Conservation (phyloP, 1,140 invertebrate species). For the Macrostomum lignano region DNA sequence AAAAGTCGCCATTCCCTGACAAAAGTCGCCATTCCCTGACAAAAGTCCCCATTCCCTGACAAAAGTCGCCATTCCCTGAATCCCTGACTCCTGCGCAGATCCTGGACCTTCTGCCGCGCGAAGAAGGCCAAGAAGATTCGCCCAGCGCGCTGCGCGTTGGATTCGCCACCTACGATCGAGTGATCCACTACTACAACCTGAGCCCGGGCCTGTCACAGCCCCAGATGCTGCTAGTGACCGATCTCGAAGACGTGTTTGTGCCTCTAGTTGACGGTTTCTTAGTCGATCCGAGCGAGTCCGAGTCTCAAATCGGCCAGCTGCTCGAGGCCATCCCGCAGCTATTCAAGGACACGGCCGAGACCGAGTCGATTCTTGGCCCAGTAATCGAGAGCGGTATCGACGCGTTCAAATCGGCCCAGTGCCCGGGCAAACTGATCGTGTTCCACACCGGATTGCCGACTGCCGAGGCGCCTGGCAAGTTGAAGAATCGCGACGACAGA, state of each 20-base stretch:
- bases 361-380: conserved; percentile 70
- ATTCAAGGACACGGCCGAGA: conserved; percentile 70
- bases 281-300: conserved; percentile 33
- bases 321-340: conserved; percentile 64
- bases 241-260: conserved; percentile 84
- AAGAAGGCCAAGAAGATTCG: not conserved
- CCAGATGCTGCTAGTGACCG: conserved; percentile 88
- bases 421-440: conserved; percentile 66
- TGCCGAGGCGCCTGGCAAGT: conserved; percentile 67
- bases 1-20: no score
- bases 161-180: conserved; percentile 77
- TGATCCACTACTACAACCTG: conserved; percentile 86
- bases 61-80: no score
- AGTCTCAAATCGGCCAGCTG: conserved; percentile 28
- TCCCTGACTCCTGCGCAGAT: no score
- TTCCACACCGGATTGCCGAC: conserved; percentile 81
- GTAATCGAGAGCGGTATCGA: conserved; percentile 82
- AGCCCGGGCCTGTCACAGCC: conserved; percentile 55
- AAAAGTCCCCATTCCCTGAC: no score
- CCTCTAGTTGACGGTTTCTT: conserved; percentile 84
- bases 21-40: no score
- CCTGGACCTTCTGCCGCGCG: conserved; percentile 39
- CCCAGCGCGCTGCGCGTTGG: conserved; percentile 48
- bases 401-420: conserved; percentile 53
- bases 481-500: conserved; percentile 76